Percentiles rank a stretch among this genome's conserved stretches.
Conservation (phyloP, 2,797 vertebrate genomes). For the Lates japonicus region DNA sequence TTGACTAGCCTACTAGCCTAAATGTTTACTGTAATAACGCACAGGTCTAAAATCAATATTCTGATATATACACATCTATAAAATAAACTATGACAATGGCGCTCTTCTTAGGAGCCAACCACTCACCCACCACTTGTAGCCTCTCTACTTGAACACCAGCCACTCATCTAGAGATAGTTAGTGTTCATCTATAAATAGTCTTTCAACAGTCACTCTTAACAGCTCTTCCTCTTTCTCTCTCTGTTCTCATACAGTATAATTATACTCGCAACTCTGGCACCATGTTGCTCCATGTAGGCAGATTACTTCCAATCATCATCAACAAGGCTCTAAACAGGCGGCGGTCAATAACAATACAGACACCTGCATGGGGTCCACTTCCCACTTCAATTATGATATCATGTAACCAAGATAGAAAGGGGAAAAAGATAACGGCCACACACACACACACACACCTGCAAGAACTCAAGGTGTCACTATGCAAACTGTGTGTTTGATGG, state of each 20-base stretch:
- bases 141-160: conserved; percentile 43
- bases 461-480: not conserved
- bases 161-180: conserved; percentile 30
- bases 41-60: not conserved
- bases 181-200: conserved; percentile 63
- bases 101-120: conserved; percentile 18
- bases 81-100: not conserved
- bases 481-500: conserved; percentile 1
- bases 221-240: conserved; percentile 5
- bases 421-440: not conserved
- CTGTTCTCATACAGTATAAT: conserved; percentile 48
- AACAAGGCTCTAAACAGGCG: conserved; percentile 55
- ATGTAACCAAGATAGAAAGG: not conserved
- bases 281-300: conserved; percentile 54
- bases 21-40: too few species aligned
- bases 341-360: conserved; percentile 54
- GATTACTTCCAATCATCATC: conserved; percentile 71
- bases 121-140: conserved; percentile 40
- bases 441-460: conserved; percentile 26
- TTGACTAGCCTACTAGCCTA: too few species aligned
- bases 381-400: conserved; percentile 26
- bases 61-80: not conserved
- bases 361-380: conserved; percentile 51
- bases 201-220: conserved; percentile 21
- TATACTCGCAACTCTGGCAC: conserved; percentile 51